phyloP scores from a whole-genome alignment of 1,140 invertebrate species.

The Drosophila aff. region DNA sequence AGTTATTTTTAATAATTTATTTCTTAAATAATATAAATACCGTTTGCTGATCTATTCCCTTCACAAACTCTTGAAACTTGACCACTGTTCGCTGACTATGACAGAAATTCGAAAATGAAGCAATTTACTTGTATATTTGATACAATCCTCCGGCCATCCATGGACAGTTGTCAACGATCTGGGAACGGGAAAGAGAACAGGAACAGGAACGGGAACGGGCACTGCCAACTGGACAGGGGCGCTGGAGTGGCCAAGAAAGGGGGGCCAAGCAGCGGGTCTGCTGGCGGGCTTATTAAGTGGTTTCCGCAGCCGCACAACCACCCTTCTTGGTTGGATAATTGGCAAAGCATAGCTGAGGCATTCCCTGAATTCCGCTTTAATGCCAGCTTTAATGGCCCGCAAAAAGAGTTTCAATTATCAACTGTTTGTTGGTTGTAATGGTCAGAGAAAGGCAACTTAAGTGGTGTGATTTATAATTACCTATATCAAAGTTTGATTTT shows the following conservation, averaged over 20 bases:
- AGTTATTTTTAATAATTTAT: no score
- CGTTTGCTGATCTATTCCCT: no score
- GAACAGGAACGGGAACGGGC: slow-evolving; percentile 10
- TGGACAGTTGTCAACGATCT: slow-evolving; percentile 64
- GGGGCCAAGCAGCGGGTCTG: slow-evolving; percentile 28
- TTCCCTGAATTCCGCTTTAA: slow-evolving; percentile 21
- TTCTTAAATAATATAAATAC: no score
- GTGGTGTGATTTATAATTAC: not conserved
- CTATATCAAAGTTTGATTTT: not conserved
- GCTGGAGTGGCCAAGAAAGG: not conserved
- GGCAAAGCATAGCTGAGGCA: slow-evolving; percentile 38
- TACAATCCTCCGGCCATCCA: slow-evolving; percentile 51
- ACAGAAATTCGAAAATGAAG: slow-evolving; percentile 83
- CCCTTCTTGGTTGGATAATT: slow-evolving; percentile 49
- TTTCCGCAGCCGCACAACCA: slow-evolving; percentile 29
- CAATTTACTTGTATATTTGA: slow-evolving; percentile 80
- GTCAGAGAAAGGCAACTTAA: not conserved
- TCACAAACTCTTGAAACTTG: not conserved
- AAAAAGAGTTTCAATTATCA: slow-evolving; percentile 28
- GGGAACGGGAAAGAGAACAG: slow-evolving; percentile 11
- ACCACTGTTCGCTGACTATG: slow-evolving; percentile 55
- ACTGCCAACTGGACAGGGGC: not conserved
- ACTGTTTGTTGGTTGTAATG: slow-evolving; percentile 2
- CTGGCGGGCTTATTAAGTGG: slow-evolving; percentile 54
- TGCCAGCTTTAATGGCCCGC: slow-evolving; percentile 36